phyloP scores from a whole-genome alignment of 2,797 vertebrate genomes.

The Lemur catta region DNA sequence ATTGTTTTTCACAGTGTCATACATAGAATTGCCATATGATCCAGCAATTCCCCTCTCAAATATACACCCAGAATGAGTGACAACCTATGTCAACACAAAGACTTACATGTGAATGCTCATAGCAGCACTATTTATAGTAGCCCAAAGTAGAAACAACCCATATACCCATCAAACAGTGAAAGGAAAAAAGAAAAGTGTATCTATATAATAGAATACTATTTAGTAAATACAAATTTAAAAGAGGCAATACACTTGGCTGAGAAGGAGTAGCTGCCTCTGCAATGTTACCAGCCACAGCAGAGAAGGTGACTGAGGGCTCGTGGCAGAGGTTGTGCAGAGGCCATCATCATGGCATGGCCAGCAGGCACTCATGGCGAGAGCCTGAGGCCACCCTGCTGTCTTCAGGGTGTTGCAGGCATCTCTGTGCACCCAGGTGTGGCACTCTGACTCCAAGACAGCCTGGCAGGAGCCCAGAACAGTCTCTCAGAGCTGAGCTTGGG shows the following conservation, averaged over 20 bases:
- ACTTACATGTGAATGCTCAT: background rate
- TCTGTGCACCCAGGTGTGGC: background rate
- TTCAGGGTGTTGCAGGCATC: background rate
- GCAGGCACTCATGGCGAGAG: background rate
- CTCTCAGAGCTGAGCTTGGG: background rate
- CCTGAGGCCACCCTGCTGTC: background rate
- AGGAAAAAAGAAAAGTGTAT: background rate
- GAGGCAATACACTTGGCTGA: background rate
- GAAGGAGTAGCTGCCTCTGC: too few species aligned
- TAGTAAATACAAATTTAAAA: background rate
- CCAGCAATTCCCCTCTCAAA: too few species aligned
- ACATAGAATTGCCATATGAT: too few species aligned
- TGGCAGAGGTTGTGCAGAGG: background rate
- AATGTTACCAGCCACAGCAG: background rate
- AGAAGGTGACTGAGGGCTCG: background rate
- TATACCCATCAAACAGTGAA: background rate
- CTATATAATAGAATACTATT: background rate
- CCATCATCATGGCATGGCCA: background rate
- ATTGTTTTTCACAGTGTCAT: too few species aligned
- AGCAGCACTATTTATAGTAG: too few species aligned
- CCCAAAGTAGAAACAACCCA: too few species aligned
- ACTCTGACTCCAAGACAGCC: background rate
- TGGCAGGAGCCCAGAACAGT: background rate
- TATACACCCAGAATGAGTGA: too few species aligned
- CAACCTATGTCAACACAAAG: background rate